Evolutionary conservation across 2,888 invertebrate species (phyloP).

Genomic region (Diaperis boleti): DNA sequence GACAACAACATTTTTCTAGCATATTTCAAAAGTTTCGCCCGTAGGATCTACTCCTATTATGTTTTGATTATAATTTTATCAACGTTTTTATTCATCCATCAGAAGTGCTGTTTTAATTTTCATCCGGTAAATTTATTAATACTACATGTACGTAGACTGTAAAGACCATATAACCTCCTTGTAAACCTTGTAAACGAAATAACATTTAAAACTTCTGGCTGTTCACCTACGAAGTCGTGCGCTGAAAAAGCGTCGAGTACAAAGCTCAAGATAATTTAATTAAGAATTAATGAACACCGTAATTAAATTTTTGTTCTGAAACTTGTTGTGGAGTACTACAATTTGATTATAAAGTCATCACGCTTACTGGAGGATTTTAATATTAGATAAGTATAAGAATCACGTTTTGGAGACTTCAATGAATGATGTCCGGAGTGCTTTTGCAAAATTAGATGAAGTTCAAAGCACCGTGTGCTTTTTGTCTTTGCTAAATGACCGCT

Average conservation of each 20-base stretch:
- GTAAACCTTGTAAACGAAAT: no score
- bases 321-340: constrained; percentile 15
- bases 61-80: no score
- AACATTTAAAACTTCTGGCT: not conserved
- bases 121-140: no score
- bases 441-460: no score
- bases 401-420: not conserved
- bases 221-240: not conserved
- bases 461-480: not conserved
- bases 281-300: constrained; percentile 14
- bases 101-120: no score
- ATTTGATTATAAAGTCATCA: constrained; percentile 15
- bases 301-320: constrained; percentile 16
- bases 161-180: no score
- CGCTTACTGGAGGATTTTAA: not conserved
- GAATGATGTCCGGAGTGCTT: not conserved
- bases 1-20: no score
- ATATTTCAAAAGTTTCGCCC: no score
- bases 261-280: constrained; percentile 20
- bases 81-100: no score
- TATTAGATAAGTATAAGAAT: constrained; percentile 1
- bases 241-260: not conserved
- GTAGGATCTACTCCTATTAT: no score
- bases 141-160: no score
- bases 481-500: not conserved